Evolutionary conservation across 2,113 vertebrate genomes (phyloP).

Genomic region (Aplodontia rufa): DNA sequence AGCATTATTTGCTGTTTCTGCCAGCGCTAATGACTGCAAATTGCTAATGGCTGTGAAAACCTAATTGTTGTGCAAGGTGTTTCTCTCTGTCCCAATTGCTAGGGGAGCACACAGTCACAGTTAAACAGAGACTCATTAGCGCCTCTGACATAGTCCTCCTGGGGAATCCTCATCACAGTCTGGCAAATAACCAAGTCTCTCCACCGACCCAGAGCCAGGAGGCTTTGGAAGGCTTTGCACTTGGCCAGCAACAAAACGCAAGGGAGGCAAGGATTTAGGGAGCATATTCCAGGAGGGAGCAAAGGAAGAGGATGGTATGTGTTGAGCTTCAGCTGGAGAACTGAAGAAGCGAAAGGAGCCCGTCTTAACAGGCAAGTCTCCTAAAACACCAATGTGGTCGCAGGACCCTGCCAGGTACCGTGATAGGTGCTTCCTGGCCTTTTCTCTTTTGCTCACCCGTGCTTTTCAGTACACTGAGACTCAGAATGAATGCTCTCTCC

Average conservation of each 20-base stretch:
- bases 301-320: not conserved
- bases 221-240: not conserved
- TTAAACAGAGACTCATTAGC: slow-evolving; percentile 67
- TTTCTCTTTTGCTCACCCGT: not conserved
- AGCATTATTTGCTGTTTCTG: slow-evolving; percentile 41
- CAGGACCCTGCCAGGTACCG: no score
- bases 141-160: not conserved
- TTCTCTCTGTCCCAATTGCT: slow-evolving; percentile 56
- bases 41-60: slow-evolving; percentile 73
- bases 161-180: not conserved
- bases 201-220: not conserved
- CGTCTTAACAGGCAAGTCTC: not conserved
- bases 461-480: not conserved
- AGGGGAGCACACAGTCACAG: slow-evolving; percentile 33
- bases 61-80: slow-evolving; percentile 76
- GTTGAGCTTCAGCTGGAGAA: not conserved
- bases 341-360: not conserved
- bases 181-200: slow-evolving; percentile 34
- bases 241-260: not conserved
- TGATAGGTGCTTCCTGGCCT: not conserved
- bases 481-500: not conserved
- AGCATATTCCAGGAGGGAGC: not conserved
- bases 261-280: not conserved
- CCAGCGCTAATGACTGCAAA: slow-evolving; percentile 68
- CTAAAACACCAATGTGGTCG: not conserved